Evolutionary conservation across 2,113 vertebrate genomes (phyloP), one percentile per base, ranked within the genome.

Genomic region (Hyla sarda): DNA sequence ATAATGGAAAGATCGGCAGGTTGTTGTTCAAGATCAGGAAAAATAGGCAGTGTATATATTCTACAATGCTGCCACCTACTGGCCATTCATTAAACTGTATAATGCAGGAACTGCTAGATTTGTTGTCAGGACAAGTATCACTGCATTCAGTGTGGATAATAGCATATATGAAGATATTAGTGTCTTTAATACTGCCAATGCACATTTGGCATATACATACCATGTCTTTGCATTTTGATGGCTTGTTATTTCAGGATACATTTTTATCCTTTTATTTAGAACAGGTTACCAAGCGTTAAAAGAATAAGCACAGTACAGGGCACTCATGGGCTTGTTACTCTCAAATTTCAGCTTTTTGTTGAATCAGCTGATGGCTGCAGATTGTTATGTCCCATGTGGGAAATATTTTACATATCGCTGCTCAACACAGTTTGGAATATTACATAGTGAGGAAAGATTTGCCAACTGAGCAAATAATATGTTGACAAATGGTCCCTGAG

Each of bases 391-490:
- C 74, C 32, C 47, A 28, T 7, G n/a, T 30, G 74, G 47, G 14
- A 19, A 23, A 30, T 30, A 11, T 76, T 30, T 76, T 76, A 30
- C 47, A 48, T 76, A 32, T 32, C 48, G 25, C 25, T 32, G 19
- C 65, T 76, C 25, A 52, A 19, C 47, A 74, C 72, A 11, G 23
- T 74, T 74, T n/a, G 30, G 47, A 76, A 41, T 30, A 76, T 76
- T 52, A 52, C 50, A n/a, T 52, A 9, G 25, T 32, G 25, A 76
- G 47, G 37, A 21, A 52, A 50, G n/a, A 19, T 76, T 25, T 32
- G 74, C 47, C 74, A 52, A 19, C 45, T 76, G 45, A 52, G 74
- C 74, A 76, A 17, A 52, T 52, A 50, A 50, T 76, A 76, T 17
- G 47, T 17, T 52, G 74, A 76, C 13, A 9, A 76, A 48, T 28